Base-by-base conservation (phyloP, 2,113 vertebrate genomes). In the Cichladusa arquata region DNA sequence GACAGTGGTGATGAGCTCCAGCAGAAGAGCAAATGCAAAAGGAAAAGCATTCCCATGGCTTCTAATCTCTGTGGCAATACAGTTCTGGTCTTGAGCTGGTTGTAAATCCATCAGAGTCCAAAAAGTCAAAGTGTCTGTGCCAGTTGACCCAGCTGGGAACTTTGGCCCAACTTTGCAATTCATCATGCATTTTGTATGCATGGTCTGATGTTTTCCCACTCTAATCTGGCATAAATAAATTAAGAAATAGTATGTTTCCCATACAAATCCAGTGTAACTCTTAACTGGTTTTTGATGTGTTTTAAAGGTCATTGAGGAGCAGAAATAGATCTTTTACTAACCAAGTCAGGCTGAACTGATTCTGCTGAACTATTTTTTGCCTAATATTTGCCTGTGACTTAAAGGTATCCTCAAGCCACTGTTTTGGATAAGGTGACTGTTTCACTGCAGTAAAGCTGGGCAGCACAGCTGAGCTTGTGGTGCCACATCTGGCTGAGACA, bases 401-500 rank as follows among this genome's bases (percentile, higher is more conserved):
- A 38, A 91, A 78, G 38, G 20, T 19, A 38, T 12, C 24, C 26
- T 56, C 67, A 87, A 56, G 14, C 19, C 29, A 23, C 8, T 54
- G 66, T 8, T 33, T 51, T 56, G 51, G 64, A 48, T 24, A 60
- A 78, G 29, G 34, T 48, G 79, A 5, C 36, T 45, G 4, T 33
- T 50, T 81, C 31, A 6, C 34, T 45, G 33, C 19, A 34, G 33
- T 50, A 26, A 70, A 74, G 8, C 11, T 84, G 45, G 12, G 54
- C 15, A 58, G 33, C 53, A 29, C 4, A 69, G n/a, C 14, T 71
- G 51, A 72, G 44, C 5, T 14, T 15, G 31, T 48, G 50, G 42
- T 51, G 45, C 12, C 38, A 33, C 0, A 0, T 29, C 36, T 5
- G 2, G 8, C 50, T 45, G 47, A 56, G 23, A 36, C 8, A 31